Evolutionary conservation across 2,797 vertebrate genomes (phyloP).

Genomic region (Cyprinella venusta): DNA sequence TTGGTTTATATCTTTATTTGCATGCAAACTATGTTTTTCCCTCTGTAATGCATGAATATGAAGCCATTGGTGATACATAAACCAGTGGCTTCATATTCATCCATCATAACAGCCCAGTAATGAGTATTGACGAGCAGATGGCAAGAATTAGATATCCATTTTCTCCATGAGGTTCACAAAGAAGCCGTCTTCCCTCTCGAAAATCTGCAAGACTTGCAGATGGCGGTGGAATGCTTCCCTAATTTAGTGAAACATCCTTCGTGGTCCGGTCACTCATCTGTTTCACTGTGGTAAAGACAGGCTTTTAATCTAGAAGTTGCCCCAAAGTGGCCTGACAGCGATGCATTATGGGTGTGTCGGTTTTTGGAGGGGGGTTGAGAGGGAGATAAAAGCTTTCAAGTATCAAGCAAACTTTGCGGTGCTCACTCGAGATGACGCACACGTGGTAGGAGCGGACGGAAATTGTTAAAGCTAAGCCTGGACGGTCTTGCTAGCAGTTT

Average conservation of each 20-base stretch:
- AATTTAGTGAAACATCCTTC: constrained; percentile 13
- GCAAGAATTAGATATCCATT: constrained; percentile 5
- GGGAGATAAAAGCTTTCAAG: constrained; percentile 18
- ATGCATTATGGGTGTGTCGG: constrained; percentile 63
- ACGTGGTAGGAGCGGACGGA: constrained; percentile 52
- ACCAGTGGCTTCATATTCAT: not conserved
- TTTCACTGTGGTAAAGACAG: constrained; percentile 43
- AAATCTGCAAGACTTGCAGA: constrained; percentile 39
- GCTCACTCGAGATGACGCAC: constrained; percentile 62
- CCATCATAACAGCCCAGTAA: not conserved
- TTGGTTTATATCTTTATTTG: not conserved
- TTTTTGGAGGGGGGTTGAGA: constrained; percentile 4
- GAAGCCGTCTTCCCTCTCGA: not conserved
- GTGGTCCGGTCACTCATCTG: constrained; percentile 41
- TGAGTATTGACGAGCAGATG: constrained; percentile 32
- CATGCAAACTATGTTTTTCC: not conserved
- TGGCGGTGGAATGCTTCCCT: not conserved
- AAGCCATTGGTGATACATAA: not conserved
- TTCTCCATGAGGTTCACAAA: not conserved
- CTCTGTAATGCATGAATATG: not conserved
- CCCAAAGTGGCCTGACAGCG: constrained; percentile 58
- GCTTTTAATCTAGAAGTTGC: constrained; percentile 59
- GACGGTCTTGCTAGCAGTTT: constrained; percentile 67
- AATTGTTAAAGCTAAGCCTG: constrained; percentile 58
- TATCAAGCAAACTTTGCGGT: constrained; percentile 59